These are phyloP conservation scores for Sparus aurata DNA, from an alignment of 2,797 vertebrate genomes.

Conservation along the genomic window DNA sequence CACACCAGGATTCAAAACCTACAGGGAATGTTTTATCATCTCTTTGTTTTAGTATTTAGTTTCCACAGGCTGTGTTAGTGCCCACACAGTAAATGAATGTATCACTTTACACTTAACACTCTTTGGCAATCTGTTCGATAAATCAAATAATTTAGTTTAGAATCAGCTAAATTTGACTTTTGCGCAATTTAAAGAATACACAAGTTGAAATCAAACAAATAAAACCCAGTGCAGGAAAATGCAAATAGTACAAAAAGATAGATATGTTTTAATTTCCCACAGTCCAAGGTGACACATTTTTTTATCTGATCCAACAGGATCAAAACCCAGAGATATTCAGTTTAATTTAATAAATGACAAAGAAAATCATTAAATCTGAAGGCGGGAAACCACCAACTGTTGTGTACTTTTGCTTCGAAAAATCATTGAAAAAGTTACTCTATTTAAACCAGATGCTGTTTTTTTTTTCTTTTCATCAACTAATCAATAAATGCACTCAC, in stretches of 20 bases:
- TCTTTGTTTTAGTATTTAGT: constrained; percentile 7
- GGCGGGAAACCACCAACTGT: background rate
- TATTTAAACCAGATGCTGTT: background rate
- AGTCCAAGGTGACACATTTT: background rate
- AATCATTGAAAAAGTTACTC: too few species aligned
- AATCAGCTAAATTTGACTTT: too few species aligned
- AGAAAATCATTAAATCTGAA: background rate
- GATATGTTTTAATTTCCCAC: background rate
- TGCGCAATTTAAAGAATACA: too few species aligned
- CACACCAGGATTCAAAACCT: background rate
- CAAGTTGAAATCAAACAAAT: too few species aligned
- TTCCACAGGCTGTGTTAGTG: background rate
- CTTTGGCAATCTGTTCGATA: background rate
- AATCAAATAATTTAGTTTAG: background rate
- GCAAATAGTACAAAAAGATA: too few species aligned
- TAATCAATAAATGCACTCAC: background rate
- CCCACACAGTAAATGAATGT: background rate
- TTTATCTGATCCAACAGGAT: background rate
- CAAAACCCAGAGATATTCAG: background rate
- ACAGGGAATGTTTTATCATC: background rate
- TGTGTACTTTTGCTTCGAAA: too few species aligned
- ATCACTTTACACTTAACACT: background rate
- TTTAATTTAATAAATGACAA: background rate
- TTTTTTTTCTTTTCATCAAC: background rate
- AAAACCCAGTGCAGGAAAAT: background rate